Evolutionary conservation across 2,113 vertebrate species (phyloP).

Genomic region (Cinclus cinclus): DNA sequence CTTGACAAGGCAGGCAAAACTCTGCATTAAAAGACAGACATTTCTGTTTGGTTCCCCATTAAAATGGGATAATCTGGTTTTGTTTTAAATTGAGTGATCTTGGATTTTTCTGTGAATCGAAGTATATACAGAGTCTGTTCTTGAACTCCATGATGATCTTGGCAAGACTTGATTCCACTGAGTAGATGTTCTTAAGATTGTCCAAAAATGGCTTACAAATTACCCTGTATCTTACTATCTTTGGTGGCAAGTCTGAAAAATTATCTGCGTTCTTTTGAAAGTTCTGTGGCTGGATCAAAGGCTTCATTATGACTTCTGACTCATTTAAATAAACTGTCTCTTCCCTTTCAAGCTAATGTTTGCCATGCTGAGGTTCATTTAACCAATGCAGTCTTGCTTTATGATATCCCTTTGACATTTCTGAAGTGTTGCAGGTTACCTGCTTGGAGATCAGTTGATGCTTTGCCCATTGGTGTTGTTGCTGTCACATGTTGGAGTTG

Average conservation of each 20-base stretch:
- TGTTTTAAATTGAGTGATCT: neutral
- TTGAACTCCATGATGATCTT: neutral
- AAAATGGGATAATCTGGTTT: neutral
- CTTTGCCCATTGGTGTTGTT: neutral
- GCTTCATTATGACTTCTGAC: neutral
- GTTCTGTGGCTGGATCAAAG: neutral
- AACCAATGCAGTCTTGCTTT: neutral
- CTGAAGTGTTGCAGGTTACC: neutral
- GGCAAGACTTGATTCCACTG: neutral
- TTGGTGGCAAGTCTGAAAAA: neutral
- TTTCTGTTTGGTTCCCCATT: neutral
- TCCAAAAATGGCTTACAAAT: neutral
- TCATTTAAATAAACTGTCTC: neutral
- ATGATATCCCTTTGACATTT: neutral
- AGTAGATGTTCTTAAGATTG: neutral
- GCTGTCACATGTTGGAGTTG: neutral
- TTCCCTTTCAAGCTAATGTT: neutral
- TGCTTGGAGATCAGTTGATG: neutral
- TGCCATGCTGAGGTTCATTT: neutral
- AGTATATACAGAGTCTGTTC: neutral
- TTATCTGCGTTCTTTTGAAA: neutral
- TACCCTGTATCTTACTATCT: neutral
- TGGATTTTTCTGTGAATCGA: neutral
- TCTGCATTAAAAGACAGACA: neutral
- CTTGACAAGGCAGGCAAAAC: neutral